Evolutionary conservation across 2,113 vertebrate genomes (phyloP).

Genomic region (Danionella cerebrum): DNA sequence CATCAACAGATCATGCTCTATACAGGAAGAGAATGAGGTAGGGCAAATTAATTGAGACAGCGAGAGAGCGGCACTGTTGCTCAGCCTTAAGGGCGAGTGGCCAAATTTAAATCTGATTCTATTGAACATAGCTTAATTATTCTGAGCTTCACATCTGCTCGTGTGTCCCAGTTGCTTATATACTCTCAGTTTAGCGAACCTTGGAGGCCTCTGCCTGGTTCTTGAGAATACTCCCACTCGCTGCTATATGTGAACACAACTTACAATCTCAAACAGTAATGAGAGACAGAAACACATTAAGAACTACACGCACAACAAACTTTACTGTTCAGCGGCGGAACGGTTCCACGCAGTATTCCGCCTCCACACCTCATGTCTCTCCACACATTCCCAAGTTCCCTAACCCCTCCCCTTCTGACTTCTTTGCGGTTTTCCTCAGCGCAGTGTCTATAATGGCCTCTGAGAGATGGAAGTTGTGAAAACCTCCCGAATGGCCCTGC

Average conservation of each 20-base stretch:
- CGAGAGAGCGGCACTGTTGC: slow-evolving; percentile 18
- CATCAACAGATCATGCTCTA: slow-evolving; percentile 18
- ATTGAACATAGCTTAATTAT: slow-evolving; percentile 35
- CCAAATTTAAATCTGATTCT: slow-evolving; percentile 26
- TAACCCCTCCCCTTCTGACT: slow-evolving; percentile 11
- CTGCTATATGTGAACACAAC: slow-evolving; percentile 25
- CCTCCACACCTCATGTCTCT: slow-evolving; percentile 62
- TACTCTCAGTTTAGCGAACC: slow-evolving; percentile 41
- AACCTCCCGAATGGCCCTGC: slow-evolving; percentile 39
- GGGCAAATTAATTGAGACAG: slow-evolving; percentile 35
- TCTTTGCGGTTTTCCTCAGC: not conserved
- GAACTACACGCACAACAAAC: slow-evolving; percentile 49
- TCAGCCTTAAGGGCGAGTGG: slow-evolving; percentile 16
- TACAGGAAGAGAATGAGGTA: slow-evolving; percentile 17
- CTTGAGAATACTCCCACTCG: slow-evolving; percentile 39
- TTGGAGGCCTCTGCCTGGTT: slow-evolving; percentile 30
- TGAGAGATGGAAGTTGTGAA: slow-evolving; percentile 40
- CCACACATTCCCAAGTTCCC: slow-evolving; percentile 34
- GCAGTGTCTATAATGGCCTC: slow-evolving; percentile 25
- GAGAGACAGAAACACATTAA: slow-evolving; percentile 22
- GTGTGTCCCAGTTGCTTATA: slow-evolving; percentile 19
- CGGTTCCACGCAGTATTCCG: slow-evolving; percentile 55
- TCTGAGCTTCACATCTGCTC: slow-evolving; percentile 34
- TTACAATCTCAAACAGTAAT: slow-evolving; percentile 17
- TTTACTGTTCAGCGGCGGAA: slow-evolving; percentile 45